These are phyloP conservation scores for Piaya cayana DNA, from an alignment of 2,113 vertebrate species.

Conservation along the genomic window DNA sequence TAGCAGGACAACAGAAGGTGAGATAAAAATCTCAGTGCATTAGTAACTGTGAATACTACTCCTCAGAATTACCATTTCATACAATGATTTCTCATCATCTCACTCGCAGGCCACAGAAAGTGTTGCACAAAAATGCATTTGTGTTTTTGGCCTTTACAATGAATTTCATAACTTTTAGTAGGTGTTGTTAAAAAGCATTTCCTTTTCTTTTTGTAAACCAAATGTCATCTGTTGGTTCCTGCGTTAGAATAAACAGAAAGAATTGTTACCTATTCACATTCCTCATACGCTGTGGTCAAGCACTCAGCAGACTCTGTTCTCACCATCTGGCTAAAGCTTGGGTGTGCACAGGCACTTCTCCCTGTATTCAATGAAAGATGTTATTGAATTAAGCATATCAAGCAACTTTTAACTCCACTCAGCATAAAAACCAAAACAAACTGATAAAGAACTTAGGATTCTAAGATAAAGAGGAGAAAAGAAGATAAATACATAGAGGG, in stretches of 20 bases:
- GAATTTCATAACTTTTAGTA: neutral
- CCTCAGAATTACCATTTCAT: neutral
- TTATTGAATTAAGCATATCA: neutral
- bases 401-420: neutral
- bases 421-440: neutral
- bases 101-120: neutral
- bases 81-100: neutral
- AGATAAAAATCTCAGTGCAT: neutral
- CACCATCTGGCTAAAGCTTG: fast-evolving
- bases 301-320: neutral
- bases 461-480: neutral
- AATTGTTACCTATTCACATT: neutral
- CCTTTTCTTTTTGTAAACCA: neutral
- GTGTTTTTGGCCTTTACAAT: neutral
- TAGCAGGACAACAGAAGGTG: neutral
- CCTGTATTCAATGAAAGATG: fast-evolving
- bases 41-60: neutral
- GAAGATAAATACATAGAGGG: neutral
- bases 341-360: neutral
- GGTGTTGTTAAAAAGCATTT: neutral
- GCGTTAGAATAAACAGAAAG: neutral
- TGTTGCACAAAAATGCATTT: neutral
- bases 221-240: neutral
- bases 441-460: neutral
- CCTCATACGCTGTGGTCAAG: neutral